Evolutionary conservation across 2,888 invertebrate genomes (phyloP), one percentile per base, ranked within the genome.

Genomic region (Meiosimyza decipiens): DNA sequence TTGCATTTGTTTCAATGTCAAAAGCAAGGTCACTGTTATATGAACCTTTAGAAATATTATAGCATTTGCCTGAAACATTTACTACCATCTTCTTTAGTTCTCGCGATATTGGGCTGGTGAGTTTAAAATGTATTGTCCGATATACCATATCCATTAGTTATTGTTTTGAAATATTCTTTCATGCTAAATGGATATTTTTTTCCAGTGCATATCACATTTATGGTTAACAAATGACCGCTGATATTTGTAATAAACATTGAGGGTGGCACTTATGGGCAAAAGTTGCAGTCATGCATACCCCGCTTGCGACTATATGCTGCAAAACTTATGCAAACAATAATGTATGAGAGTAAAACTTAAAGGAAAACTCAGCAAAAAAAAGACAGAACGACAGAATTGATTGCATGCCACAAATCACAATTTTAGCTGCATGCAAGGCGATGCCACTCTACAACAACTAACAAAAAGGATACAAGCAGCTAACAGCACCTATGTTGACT

Each of bases 401-500:
- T 73, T 73, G 60, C 73, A 73, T 40, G 65, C 73, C 60, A 73
- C 73, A 73, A 73, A 73, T 73, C 73, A 73, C 73, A 68, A 68
- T 73, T 73, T 62, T 40, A 67, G 65, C 65, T 18, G 40, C 64
- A 50, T 18, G 40, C 64, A 50, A 50, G 28, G 57, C 15, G 47
- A 47, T 49, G 22, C 33, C 33, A 13, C 60, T 12, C 28, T 28
- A 28, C 28, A 28, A 28, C 28, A 33, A 13, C 15, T 18, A 62
- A 33, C 50, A 57, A 28, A 50, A 70, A 50, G 16, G 16, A 51
- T 50, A 70, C 15, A 52, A 16, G 13, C 22, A 52, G 63, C 51
- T 15, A 49, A 22, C 9, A 40, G 40, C 40, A 55, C 67, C 54
- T 55, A 54, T 57, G 40, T 52, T 59, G 68, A 49, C 49, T 59